Percentiles rank a stretch among this genome's conserved stretches.
phyloP scores from a whole-genome alignment of 2,797 vertebrate species.

The Ispidina lecontei region DNA sequence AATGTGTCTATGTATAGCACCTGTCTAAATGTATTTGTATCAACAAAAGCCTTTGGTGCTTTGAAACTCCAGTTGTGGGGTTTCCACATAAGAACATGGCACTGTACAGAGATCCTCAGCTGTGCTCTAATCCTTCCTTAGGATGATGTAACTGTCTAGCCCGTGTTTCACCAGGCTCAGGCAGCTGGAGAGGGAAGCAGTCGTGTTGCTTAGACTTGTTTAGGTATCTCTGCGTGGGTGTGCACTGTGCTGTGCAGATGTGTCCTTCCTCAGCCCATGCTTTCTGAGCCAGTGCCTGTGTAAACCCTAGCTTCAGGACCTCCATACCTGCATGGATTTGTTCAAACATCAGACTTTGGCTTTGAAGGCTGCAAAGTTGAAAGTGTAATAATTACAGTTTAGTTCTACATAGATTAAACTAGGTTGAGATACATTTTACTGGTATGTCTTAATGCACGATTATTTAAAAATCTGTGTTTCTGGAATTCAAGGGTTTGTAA shows the following conservation, averaged over 20 bases:
- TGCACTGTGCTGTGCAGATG: neutral
- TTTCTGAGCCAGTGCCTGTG: neutral
- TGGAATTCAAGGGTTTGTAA: neutral
- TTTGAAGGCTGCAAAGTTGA: neutral
- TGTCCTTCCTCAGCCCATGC: rapidly evolving
- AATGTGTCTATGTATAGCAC: neutral
- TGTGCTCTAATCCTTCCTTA: neutral
- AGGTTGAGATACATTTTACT: too few species aligned
- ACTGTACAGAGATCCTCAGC: rapidly evolving
- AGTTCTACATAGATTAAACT: neutral
- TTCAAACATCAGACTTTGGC: neutral
- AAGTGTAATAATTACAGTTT: neutral
- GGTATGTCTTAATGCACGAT: neutral
- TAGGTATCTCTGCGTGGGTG: neutral
- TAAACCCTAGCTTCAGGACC: neutral
- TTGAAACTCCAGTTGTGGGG: neutral
- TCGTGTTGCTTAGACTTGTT: neutral
- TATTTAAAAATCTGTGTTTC: neutral
- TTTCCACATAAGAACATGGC: rapidly evolving
- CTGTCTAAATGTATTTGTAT: neutral
- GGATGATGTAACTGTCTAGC: neutral
- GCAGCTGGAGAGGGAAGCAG: neutral
- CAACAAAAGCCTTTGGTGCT: neutral
- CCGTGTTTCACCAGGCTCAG: neutral
- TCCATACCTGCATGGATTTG: neutral